phyloP scores from a whole-genome alignment of 2,797 vertebrate species.

The Sebastes vulpes region DNA sequence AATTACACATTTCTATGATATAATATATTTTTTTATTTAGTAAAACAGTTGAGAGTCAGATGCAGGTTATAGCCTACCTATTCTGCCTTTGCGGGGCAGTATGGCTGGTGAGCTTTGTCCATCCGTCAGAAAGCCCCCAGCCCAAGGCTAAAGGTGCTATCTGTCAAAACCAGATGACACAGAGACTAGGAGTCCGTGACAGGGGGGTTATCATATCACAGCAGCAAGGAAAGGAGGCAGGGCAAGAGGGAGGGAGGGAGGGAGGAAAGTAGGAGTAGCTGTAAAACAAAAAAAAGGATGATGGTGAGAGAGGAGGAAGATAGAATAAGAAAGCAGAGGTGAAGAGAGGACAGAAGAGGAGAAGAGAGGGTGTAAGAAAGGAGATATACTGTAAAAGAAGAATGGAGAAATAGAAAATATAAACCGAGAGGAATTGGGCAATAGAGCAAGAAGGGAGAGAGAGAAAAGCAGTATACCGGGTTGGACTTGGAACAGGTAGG shows the following conservation, averaged over 20 bases:
- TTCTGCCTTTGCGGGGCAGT: not conserved
- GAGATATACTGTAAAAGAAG: not conserved
- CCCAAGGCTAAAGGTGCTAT: slow-evolving; percentile 81
- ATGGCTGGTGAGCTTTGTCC: slow-evolving; percentile 66
- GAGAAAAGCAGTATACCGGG: not conserved
- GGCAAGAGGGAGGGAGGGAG: slow-evolving; percentile 12
- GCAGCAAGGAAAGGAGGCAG: slow-evolving; percentile 42
- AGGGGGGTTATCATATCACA: slow-evolving; percentile 70
- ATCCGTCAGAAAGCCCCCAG: slow-evolving; percentile 73
- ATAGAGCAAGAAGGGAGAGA: slow-evolving; percentile 1
- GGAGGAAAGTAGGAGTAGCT: slow-evolving; percentile 11
- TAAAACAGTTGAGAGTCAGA: not conserved
- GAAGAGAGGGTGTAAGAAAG: not conserved
- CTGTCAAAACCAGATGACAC: slow-evolving; percentile 78
- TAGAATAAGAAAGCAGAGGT: not conserved
- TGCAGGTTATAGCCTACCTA: not conserved
- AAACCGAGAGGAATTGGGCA: not conserved
- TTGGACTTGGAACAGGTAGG: slow-evolving; percentile 2
- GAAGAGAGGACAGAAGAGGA: not conserved
- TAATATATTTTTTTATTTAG: not conserved
- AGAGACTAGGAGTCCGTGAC: slow-evolving; percentile 74
- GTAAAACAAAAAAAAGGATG: slow-evolving; percentile 27
- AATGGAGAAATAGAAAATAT: not conserved
- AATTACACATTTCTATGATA: not conserved
- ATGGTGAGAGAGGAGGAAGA: not conserved